phyloP scores from a whole-genome alignment of 1,140 invertebrate genomes.

The Bombus huntii region DNA sequence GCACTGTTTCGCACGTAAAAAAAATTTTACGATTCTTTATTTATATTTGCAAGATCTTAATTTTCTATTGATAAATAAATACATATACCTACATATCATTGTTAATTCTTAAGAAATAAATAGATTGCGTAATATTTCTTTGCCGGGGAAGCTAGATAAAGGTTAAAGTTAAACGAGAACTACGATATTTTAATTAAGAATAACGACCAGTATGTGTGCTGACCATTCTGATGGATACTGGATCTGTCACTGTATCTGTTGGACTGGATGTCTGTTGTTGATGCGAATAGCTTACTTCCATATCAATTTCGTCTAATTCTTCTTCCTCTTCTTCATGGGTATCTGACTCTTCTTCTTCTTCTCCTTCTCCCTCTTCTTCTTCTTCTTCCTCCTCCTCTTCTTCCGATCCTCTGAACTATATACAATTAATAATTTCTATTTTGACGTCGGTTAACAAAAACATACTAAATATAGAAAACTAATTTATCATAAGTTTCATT shows the following conservation, averaged over 20 bases:
- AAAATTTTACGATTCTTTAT: constrained; percentile 24
- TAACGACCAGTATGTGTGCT: constrained; percentile 72
- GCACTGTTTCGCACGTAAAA: too few relatives aligned
- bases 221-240: constrained; percentile 80
- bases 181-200: constrained; percentile 62
- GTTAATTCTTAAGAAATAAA: not conserved
- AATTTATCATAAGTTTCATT: not conserved
- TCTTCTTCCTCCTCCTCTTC: constrained; percentile 80
- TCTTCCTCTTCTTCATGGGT: constrained; percentile 88
- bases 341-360: constrained; percentile 87
- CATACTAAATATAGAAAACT: not conserved
- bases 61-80: not conserved
- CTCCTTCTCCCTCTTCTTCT: constrained; percentile 85
- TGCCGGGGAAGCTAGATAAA: not conserved
- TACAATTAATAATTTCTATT: not conserved
- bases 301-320: constrained; percentile 84
- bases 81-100: not conserved
- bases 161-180: constrained; percentile 1
- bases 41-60: not conserved
- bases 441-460: not conserved
- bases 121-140: not conserved
- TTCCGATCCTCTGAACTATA: constrained; percentile 77
- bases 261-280: constrained; percentile 80
- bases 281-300: constrained; percentile 83
- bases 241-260: constrained; percentile 76